phyloP scores from a whole-genome alignment of 1,140 invertebrate species.

The Neodiprion fabricii region DNA sequence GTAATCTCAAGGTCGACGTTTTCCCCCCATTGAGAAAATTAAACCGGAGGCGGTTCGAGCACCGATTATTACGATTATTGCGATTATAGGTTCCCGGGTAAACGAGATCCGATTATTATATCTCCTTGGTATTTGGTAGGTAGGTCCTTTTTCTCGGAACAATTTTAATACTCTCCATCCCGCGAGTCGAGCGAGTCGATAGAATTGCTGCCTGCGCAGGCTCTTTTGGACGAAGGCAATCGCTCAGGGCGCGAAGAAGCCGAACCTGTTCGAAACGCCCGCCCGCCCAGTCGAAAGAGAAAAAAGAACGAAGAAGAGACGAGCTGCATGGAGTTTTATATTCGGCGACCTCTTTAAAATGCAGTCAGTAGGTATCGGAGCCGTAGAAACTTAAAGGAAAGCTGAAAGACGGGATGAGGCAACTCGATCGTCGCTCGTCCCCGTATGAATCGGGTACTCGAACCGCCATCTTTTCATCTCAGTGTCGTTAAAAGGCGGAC shows the following conservation, averaged over 20 bases:
- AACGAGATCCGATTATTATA: too few relatives aligned
- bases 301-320: conserved; percentile 7
- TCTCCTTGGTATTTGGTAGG: too few relatives aligned
- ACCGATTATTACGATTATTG: too few relatives aligned
- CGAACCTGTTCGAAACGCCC: conserved; percentile 1
- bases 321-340: not conserved
- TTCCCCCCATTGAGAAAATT: too few relatives aligned
- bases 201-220: too few relatives aligned
- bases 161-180: too few relatives aligned
- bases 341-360: conserved; percentile 7
- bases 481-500: not conserved
- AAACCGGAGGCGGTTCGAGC: too few relatives aligned
- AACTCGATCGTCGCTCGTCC: not conserved
- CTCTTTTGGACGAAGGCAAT: not conserved
- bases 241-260: not conserved
- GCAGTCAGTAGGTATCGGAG: conserved; percentile 22
- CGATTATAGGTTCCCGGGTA: too few relatives aligned
- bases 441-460: not conserved
- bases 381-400: conserved; percentile 38
- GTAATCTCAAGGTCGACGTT: too few relatives aligned
- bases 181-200: too few relatives aligned
- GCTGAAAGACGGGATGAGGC: conserved; percentile 26
- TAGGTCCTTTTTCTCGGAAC: too few relatives aligned
- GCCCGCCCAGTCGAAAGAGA: not conserved
- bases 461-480: not conserved